Base-by-base conservation (phyloP, 2,113 vertebrate genomes). In the Crotalus viridis region DNA sequence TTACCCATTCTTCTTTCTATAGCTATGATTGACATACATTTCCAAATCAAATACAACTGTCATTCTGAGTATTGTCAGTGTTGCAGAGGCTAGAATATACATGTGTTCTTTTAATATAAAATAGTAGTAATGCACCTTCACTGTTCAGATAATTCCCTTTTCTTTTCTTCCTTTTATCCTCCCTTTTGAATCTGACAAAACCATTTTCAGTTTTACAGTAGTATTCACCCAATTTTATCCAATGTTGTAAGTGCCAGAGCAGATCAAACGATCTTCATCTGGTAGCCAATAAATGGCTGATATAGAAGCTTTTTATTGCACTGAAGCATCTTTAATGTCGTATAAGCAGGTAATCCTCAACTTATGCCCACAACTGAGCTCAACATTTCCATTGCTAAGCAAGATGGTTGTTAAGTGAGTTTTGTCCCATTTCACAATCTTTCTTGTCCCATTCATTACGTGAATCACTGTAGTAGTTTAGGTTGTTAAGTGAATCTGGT, bases 211-310 rank as follows among this genome's bases (percentile, higher is more conserved):
- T 95, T 94, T 93, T 95, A 91, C 43, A 43, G 43, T 43, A 43
- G 39, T 87, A 3, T 95, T 93, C 93, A 19, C 59, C 48, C 10
- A 95, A 90, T 52, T 39, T 92, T 94, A 51, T 74, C 95, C 24
- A 7, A 74, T 59, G 85, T 64, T 95, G 94, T 92, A 54, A 6
- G 24, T 95, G 89, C 22, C 57, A 90, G 12, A 52, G 92, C 24
- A 94, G 57, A 94, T 92, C 92, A 92, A 93, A 95, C 56, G 54
- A 91, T 43, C 96, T 95, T 93, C 85, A 94, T 93, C 91, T 92
- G 46, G 13, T 54, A 89, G 26, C 52, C 56, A 94, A n/a, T 92
- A 46, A 94, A 2, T 93, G 61, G 93, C 90, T 95, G 88, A 54
- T 46, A 89, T 5, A 28, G 24, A 24, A 17, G 10, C 69, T 61